Conservation (phyloP, 1,140 invertebrate species). For the Euwallacea similis region DNA sequence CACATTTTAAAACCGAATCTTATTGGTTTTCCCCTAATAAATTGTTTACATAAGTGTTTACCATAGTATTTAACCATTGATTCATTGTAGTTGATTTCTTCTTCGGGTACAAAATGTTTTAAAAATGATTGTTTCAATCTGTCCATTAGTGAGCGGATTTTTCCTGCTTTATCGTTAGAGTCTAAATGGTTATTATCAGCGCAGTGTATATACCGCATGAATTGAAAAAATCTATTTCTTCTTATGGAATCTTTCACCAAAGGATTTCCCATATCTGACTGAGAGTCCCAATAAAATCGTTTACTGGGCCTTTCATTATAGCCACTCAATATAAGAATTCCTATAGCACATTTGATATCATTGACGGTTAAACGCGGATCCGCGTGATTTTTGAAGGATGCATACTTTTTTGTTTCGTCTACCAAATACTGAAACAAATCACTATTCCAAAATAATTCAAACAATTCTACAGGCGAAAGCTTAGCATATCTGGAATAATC, state of each 20-base stretch:
- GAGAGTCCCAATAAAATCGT: conserved; percentile 36
- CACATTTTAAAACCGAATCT: too few relatives aligned
- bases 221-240: conserved; percentile 36
- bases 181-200: conserved; percentile 31
- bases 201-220: conserved; percentile 32
- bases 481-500: neutral
- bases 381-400: conserved; percentile 33
- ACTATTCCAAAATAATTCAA: conserved; percentile 29
- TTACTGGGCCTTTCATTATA: conserved; percentile 32
- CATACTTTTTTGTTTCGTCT: conserved; percentile 28
- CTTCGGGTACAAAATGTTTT: conserved; percentile 32
- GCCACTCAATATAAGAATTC: conserved; percentile 35
- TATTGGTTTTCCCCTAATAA: too few relatives aligned
- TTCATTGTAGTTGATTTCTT: conserved; percentile 31
- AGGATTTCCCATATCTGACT: conserved; percentile 31
- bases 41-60: too few relatives aligned
- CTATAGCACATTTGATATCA: conserved; percentile 39
- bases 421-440: conserved; percentile 25
- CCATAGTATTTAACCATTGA: too few relatives aligned
- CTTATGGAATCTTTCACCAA: too few relatives aligned
- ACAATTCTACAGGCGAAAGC: conserved; percentile 21
- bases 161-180: conserved; percentile 33
- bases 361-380: conserved; percentile 28
- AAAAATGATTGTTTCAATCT: conserved; percentile 33
- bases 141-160: conserved; percentile 38